Evolutionary conservation across 2,888 invertebrate genomes (phyloP).

Genomic region (Clanis bilineata): DNA sequence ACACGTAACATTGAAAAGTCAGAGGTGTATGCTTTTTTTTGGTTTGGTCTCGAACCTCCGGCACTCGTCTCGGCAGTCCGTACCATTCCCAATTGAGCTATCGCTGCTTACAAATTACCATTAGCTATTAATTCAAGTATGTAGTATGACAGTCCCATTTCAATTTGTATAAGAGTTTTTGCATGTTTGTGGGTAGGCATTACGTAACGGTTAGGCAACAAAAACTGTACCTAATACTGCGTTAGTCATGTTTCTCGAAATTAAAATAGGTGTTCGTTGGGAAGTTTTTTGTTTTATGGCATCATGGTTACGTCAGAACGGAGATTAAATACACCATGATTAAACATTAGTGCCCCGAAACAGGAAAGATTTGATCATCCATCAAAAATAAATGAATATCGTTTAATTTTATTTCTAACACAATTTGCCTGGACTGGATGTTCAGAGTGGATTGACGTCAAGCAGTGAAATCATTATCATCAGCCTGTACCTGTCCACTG

Average conservation of each 20-base stretch:
- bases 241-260: constrained; percentile 8
- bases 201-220: constrained; percentile 8
- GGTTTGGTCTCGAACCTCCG: too few relatives aligned
- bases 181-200: not conserved
- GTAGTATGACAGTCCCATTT: not conserved
- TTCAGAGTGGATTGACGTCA: too few relatives aligned
- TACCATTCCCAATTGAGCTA: too few relatives aligned
- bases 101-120: constrained; percentile 1
- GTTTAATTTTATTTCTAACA: too few relatives aligned
- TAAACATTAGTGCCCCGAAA: not conserved
- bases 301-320: constrained; percentile 12
- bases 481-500: too few relatives aligned
- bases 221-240: constrained; percentile 1
- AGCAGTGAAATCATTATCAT: too few relatives aligned
- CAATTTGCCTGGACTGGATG: too few relatives aligned
- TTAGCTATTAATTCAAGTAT: not conserved
- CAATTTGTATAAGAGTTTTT: constrained; percentile 8
- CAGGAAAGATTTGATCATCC: not conserved
- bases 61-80: too few relatives aligned
- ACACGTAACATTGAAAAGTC: too few relatives aligned
- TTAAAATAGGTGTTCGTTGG: not conserved
- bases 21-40: too few relatives aligned
- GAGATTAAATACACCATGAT: not conserved
- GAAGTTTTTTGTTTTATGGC: constrained; percentile 6
- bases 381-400: not conserved